phyloP scores from a whole-genome alignment of 2,797 vertebrate genomes.

The Paedocypris micromegethes region DNA sequence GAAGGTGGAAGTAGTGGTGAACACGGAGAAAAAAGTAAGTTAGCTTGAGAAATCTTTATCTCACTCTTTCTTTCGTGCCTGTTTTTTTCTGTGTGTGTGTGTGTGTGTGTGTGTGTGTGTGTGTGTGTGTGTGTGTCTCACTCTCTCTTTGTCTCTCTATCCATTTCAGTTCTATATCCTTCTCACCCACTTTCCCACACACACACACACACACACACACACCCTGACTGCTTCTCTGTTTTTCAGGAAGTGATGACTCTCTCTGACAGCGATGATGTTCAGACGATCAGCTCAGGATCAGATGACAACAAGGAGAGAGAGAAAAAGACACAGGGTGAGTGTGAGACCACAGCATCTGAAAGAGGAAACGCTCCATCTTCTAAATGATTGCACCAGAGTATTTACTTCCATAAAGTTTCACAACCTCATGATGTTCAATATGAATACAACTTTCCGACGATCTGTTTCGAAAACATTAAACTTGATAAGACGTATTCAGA shows the following conservation, averaged over 20 bases:
- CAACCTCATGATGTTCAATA: no score
- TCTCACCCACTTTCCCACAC: no score
- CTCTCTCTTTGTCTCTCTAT: neutral
- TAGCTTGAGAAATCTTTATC: neutral
- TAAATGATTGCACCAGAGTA: no score
- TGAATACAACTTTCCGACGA: no score
- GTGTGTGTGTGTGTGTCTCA: neutral
- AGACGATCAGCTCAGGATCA: conserved; percentile 95
- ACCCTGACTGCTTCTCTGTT: neutral
- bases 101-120: no score
- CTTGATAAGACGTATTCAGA: no score
- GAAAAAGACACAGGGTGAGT: conserved; percentile 60
- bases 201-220: no score
- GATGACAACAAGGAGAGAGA: conserved; percentile 83
- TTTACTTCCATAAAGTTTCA: no score
- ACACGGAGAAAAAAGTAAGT: conserved; percentile 60
- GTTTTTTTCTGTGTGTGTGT: neutral
- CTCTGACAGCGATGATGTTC: conserved; percentile 94
- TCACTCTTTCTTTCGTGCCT: neutral
- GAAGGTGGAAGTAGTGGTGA: conserved; percentile 53
- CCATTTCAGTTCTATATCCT: neutral
- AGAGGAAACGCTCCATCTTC: neutral
- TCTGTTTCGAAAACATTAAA: no score
- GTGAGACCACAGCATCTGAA: neutral
- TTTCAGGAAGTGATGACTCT: conserved; percentile 86